Percentiles rank a stretch among this genome's conserved stretches.
phyloP scores from a whole-genome alignment of 2,888 invertebrate genomes.

The Strigamia maritima region DNA sequence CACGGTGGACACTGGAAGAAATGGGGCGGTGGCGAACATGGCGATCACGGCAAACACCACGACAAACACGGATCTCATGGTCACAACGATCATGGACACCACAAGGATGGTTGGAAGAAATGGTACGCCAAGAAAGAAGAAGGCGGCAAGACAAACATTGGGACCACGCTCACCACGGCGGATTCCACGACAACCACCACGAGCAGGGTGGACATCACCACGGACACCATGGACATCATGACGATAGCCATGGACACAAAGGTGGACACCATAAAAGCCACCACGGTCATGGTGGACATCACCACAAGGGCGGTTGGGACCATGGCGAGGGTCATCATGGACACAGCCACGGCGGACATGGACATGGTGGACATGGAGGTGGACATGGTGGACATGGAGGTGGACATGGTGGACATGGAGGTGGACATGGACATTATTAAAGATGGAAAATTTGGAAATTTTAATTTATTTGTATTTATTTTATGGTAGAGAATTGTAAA shows the following conservation, averaged over 20 bases:
- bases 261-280: not conserved
- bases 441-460: not conserved
- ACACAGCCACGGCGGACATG: slow-evolving; percentile 11
- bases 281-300: not conserved
- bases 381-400: too few species aligned
- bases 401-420: too few species aligned
- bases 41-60: slow-evolving; percentile 41
- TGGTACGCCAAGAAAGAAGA: slow-evolving; percentile 41
- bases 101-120: slow-evolving; percentile 41
- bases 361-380: too few species aligned
- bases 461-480: not conserved
- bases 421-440: not conserved
- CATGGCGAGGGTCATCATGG: not conserved
- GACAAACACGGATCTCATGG: slow-evolving; percentile 39
- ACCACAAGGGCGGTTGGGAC: not conserved
- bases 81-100: not conserved
- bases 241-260: not conserved
- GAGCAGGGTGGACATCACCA: slow-evolving; percentile 7
- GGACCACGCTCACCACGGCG: slow-evolving; percentile 39
- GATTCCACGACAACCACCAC: slow-evolving; percentile 40
- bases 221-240: not conserved
- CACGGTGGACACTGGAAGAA: slow-evolving; percentile 39
- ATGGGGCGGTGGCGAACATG: slow-evolving; percentile 38
- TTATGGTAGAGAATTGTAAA: not conserved
- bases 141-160: slow-evolving; percentile 41